Conservation (phyloP, 37 sponge, comb jelly and placozoan species). For the Halichondria panicea region DNA sequence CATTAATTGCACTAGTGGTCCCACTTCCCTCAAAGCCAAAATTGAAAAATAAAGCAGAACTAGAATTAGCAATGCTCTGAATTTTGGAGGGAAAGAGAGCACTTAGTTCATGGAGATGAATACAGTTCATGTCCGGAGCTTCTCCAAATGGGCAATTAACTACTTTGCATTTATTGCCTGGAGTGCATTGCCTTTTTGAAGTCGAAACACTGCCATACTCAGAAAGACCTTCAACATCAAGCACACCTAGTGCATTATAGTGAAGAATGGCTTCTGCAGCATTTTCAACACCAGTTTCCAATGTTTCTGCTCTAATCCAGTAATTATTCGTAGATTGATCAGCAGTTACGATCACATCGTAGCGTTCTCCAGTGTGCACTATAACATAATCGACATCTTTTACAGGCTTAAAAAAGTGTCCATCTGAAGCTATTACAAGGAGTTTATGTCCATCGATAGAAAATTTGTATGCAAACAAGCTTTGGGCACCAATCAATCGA, state of each 20-base stretch:
- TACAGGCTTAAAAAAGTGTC: constrained; percentile 33
- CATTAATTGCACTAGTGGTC: constrained; percentile 67
- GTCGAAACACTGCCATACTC: neutral
- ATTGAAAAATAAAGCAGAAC: constrained; percentile 44
- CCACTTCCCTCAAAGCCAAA: constrained; percentile 79
- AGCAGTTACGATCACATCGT: constrained; percentile 64
- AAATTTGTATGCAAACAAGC: constrained; percentile 63
- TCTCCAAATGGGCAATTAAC: constrained; percentile 74
- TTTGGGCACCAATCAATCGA: constrained; percentile 83
- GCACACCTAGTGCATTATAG: constrained; percentile 5
- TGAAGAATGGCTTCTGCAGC: constrained; percentile 55
- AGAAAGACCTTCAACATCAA: neutral
- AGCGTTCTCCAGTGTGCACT: constrained; percentile 81
- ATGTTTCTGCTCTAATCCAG: constrained; percentile 71
- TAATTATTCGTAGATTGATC: constrained; percentile 22
- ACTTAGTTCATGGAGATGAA: constrained; percentile 31
- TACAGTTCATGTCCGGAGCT: constrained; percentile 42
- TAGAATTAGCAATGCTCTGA: neutral
- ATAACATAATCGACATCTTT: constrained; percentile 71
- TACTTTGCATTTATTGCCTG: constrained; percentile 29
- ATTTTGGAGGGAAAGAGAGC: constrained; percentile 9
- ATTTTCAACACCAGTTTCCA: constrained; percentile 44
- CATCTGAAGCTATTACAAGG: constrained; percentile 70
- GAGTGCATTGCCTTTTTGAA: constrained; percentile 3
- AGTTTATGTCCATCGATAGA: constrained; percentile 69